Conservation (phyloP, 35 echinoderm and acorn worm genomes). For the Anneissia japonica region DNA sequence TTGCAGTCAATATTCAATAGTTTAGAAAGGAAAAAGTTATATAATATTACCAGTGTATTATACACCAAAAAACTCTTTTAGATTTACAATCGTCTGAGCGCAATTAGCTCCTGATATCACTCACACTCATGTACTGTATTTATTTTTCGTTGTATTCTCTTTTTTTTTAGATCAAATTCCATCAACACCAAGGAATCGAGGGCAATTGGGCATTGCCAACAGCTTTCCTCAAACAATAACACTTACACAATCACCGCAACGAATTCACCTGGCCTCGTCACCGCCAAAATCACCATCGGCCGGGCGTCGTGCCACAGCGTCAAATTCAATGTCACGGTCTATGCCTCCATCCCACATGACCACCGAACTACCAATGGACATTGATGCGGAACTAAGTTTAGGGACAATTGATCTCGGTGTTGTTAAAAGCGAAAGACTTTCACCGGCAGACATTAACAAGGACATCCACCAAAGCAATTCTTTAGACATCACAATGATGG, state of each 20-base stretch:
- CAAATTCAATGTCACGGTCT: neutral
- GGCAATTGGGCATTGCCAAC: slow-evolving; percentile 7
- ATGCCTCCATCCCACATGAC: slow-evolving; percentile 7
- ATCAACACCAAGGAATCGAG: slow-evolving; percentile 34
- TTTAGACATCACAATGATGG: neutral
- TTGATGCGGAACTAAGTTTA: slow-evolving; percentile 38
- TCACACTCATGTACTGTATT: neutral
- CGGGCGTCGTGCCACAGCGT: neutral
- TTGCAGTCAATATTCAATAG: neutral
- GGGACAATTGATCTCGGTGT: slow-evolving; percentile 27
- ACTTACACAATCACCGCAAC: neutral
- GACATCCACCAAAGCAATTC: neutral
- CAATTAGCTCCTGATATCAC: no score
- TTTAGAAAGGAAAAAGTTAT: slow-evolving; percentile 1
- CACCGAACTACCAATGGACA: slow-evolving; percentile 66
- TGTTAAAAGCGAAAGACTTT: neutral
- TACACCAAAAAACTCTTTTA: no score
- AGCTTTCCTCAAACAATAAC: neutral
- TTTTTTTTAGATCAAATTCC: slow-evolving; percentile 57
- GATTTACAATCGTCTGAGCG: no score
- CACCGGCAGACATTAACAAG: neutral
- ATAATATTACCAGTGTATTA: no score
- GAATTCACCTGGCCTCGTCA: slow-evolving; percentile 4
- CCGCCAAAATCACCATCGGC: neutral
- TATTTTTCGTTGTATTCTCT: neutral